These are phyloP conservation scores for Procapra przewalskii DNA, from an alignment of 2,113 vertebrate species.

Conservation along the genomic window DNA sequence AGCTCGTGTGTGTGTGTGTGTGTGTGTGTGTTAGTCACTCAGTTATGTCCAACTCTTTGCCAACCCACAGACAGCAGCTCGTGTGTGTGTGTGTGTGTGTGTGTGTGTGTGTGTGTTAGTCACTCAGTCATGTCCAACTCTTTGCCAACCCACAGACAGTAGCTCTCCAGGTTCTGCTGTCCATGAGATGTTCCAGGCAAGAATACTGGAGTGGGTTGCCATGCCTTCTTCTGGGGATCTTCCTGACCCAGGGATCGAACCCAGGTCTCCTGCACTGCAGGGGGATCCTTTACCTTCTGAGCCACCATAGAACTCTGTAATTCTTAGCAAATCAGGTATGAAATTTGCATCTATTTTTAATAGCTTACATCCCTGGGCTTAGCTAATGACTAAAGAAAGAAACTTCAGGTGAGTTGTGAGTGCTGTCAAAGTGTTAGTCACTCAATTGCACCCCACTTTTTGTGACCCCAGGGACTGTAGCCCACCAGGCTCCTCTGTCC, in stretches of 20 bases:
- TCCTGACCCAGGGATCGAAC: not conserved
- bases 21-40: no score
- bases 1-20: no score
- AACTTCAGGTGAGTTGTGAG: constrained; percentile 37
- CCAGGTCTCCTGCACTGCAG: not conserved
- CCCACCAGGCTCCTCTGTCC: not conserved
- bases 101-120: no score
- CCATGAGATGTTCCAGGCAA: not conserved
- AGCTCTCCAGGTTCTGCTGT: no score
- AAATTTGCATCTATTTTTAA: constrained; percentile 69
- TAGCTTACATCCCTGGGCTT: not conserved
- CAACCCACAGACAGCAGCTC: no score
- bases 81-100: no score
- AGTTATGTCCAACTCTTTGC: no score
- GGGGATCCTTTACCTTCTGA: not conserved
- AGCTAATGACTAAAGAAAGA: constrained; percentile 49
- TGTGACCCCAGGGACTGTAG: not conserved
- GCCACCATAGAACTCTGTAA: not conserved
- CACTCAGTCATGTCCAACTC: no score
- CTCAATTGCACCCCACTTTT: not conserved
- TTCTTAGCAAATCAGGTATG: constrained; percentile 24
- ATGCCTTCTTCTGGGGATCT: not conserved
- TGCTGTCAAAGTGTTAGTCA: not conserved
- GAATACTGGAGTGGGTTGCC: not conserved
- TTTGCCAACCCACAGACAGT: no score